A percentile compares a stretch with the other conserved stretches of the same genome.
Conservation (phyloP, 2,113 vertebrate species). For the Salvator merianae region DNA sequence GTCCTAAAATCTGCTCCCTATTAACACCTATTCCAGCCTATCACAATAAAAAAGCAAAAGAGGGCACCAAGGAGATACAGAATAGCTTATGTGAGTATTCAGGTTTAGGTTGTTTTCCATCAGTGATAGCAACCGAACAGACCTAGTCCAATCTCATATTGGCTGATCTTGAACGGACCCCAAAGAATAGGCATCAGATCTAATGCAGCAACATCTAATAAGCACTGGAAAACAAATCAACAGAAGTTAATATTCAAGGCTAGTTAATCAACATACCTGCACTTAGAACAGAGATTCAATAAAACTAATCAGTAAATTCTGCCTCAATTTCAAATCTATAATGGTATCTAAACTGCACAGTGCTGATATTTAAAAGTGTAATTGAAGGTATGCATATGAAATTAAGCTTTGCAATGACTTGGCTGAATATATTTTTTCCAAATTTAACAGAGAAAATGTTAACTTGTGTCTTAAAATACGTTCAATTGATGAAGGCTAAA, state of each 20-base stretch:
- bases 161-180: neutral
- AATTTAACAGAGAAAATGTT: constrained; percentile 30
- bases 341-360: neutral
- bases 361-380: neutral
- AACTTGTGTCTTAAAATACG: constrained; percentile 30
- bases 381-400: constrained; percentile 29
- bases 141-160: neutral
- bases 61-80: neutral
- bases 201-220: neutral
- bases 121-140: neutral
- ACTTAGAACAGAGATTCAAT: neutral
- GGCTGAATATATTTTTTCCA: constrained; percentile 36
- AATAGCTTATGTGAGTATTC: neutral
- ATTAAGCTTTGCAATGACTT: constrained; percentile 22
- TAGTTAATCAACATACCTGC: neutral
- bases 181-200: neutral
- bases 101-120: neutral
- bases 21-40: neutral
- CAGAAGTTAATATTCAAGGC: neutral
- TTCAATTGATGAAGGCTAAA: constrained; percentile 32
- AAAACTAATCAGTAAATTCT: neutral
- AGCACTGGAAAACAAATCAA: neutral
- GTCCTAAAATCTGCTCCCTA: neutral
- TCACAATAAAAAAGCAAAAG: neutral
- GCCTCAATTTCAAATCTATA: neutral